A percentile compares a stretch with the other conserved stretches of the same genome.
Evolutionary conservation across 2,797 vertebrate species (phyloP).

Genomic region (Psittacula echo): DNA sequence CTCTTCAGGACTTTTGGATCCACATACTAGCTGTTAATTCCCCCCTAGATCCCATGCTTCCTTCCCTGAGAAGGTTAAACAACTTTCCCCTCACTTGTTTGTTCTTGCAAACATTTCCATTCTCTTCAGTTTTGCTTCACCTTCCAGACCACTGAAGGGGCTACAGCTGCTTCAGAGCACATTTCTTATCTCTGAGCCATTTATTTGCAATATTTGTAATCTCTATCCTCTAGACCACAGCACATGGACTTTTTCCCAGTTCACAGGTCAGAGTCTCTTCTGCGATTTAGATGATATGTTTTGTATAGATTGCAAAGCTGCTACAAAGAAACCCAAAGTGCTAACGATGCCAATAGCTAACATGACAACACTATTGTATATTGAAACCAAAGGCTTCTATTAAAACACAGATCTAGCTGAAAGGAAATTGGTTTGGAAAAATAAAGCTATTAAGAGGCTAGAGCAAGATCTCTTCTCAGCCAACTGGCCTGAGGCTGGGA

Average conservation of each 20-base stretch:
- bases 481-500: neutral
- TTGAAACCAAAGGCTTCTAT: neutral
- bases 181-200: neutral
- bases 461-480: neutral
- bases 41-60: neutral
- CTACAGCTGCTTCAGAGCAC: neutral
- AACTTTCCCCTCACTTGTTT: neutral
- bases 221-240: neutral
- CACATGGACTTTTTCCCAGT: neutral
- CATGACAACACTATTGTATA: neutral
- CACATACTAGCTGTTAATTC: neutral
- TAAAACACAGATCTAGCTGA: neutral
- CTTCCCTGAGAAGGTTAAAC: neutral
- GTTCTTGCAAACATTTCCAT: neutral
- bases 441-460: neutral
- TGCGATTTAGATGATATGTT: rapidly evolving
- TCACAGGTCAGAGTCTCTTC: neutral
- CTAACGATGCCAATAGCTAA: neutral
- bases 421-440: neutral
- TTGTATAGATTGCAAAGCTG: neutral
- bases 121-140: neutral
- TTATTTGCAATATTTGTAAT: neutral
- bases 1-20: neutral
- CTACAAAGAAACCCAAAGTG: neutral
- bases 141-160: neutral